A percentile compares a stretch with the other conserved stretches of the same genome.
Conservation (phyloP, 2,797 vertebrate species). For the Adelosebastes latens region DNA sequence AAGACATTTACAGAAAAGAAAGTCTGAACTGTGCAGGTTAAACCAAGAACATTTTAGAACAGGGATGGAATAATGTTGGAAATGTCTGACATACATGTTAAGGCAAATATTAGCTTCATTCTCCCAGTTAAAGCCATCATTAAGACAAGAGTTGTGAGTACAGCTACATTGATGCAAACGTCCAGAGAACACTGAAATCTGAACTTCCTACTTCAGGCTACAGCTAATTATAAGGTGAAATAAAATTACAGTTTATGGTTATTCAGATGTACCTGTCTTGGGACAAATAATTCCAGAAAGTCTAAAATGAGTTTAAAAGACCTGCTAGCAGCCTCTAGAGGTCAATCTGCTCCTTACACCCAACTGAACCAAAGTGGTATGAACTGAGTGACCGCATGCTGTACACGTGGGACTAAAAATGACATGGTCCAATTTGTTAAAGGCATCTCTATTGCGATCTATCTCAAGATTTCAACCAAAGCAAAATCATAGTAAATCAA, state of each 20-base stretch:
- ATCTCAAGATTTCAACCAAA: slow-evolving; percentile 9
- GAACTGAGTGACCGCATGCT: slow-evolving; percentile 2
- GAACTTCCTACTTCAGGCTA: slow-evolving; percentile 35
- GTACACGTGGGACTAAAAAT: neutral
- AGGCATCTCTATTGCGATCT: slow-evolving; percentile 57
- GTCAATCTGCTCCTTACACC: slow-evolving; percentile 15
- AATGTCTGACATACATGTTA: slow-evolving; percentile 62
- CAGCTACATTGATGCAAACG: slow-evolving; percentile 49
- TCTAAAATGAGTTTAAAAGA: neutral
- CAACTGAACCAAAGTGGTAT: slow-evolving; percentile 16
- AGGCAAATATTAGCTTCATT: slow-evolving; percentile 67
- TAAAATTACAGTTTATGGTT: slow-evolving; percentile 28
- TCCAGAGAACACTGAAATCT: slow-evolving; percentile 37
- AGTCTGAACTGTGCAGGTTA: slow-evolving; percentile 38
- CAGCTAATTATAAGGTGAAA: slow-evolving; percentile 22
- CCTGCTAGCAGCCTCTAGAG: slow-evolving; percentile 22
- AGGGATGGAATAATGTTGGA: slow-evolving; percentile 27
- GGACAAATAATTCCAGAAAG: slow-evolving; percentile 3
- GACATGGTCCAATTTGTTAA: slow-evolving; percentile 53
- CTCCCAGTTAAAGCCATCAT: slow-evolving; percentile 40
- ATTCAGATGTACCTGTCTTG: slow-evolving; percentile 17
- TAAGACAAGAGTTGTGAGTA: slow-evolving; percentile 61
- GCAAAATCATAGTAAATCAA: neutral
- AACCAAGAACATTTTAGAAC: slow-evolving; percentile 34
- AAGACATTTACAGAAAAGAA: slow-evolving; percentile 56